These are phyloP conservation scores for Cosmopolites sordidus DNA, from an alignment of 2,888 invertebrate species.

Conservation along the genomic window DNA sequence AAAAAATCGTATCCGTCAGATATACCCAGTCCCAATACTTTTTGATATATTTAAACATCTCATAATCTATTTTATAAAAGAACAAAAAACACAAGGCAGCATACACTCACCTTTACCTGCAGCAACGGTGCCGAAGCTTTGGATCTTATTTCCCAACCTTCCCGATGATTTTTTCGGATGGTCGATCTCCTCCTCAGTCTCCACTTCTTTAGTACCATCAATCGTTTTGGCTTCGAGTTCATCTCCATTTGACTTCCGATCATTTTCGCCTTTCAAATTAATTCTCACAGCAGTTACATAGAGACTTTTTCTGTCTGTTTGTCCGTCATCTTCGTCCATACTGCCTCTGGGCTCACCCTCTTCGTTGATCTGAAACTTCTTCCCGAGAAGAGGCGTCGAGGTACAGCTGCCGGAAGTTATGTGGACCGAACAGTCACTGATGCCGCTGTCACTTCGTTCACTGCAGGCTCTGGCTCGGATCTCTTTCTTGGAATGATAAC, in stretches of 20 bases:
- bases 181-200: no score
- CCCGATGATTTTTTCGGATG: not conserved
- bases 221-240: not conserved
- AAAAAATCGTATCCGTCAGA: no score
- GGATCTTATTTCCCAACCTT: slow-evolving; percentile 32
- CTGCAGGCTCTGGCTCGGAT: slow-evolving; percentile 45
- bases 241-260: not conserved
- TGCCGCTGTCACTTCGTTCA: slow-evolving; percentile 56
- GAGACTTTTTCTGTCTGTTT: not conserved
- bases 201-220: not conserved
- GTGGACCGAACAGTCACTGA: slow-evolving; percentile 52
- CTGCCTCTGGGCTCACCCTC: slow-evolving; percentile 33
- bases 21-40: no score
- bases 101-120: slow-evolving; percentile 33
- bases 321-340: slow-evolving; percentile 2
- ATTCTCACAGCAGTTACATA: slow-evolving; percentile 9
- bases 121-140: slow-evolving; percentile 30
- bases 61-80: no score
- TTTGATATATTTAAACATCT: no score
- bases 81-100: slow-evolving; percentile 6
- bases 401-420: slow-evolving; percentile 35
- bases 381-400: slow-evolving; percentile 41
- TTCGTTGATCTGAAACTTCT: slow-evolving; percentile 43
- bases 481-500: slow-evolving; percentile 13
- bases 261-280: slow-evolving; percentile 4